Conservation (phyloP, 2,113 vertebrate species). For the Halcyon senegalensis region DNA sequence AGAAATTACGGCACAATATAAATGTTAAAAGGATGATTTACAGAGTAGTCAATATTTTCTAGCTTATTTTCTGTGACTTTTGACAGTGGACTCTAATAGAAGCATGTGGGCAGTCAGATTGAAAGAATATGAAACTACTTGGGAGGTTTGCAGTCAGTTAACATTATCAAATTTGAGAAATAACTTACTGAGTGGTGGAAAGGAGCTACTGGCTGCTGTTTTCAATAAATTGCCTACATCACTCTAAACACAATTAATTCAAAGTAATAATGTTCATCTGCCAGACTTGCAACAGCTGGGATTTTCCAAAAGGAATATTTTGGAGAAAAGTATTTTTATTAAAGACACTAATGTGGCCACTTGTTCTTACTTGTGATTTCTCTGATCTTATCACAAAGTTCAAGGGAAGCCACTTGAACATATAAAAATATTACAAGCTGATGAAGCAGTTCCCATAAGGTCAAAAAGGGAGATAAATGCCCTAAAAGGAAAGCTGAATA, state of each 20-base stretch:
- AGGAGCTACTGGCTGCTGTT: background rate
- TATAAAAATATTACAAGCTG: background rate
- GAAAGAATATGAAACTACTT: background rate
- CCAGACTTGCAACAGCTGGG: background rate
- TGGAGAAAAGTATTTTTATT: background rate
- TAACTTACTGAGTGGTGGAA: background rate
- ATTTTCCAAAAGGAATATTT: background rate
- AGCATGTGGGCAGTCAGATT: background rate
- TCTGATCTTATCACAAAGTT: background rate
- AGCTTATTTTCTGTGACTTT: background rate
- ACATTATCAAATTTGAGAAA: background rate
- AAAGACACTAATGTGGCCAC: background rate
- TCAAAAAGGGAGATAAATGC: background rate
- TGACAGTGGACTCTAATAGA: background rate
- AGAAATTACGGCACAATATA: background rate
- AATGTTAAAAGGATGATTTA: background rate
- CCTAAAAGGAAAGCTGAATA: background rate
- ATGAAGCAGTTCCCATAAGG: background rate
- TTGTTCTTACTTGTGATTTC: background rate
- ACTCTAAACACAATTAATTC: background rate
- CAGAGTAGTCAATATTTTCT: background rate
- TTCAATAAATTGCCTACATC: background rate
- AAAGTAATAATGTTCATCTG: background rate
- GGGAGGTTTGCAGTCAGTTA: background rate
- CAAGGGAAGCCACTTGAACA: background rate